phyloP scores from a whole-genome alignment of 2,113 vertebrate genomes.

The Holacanthus passer region DNA sequence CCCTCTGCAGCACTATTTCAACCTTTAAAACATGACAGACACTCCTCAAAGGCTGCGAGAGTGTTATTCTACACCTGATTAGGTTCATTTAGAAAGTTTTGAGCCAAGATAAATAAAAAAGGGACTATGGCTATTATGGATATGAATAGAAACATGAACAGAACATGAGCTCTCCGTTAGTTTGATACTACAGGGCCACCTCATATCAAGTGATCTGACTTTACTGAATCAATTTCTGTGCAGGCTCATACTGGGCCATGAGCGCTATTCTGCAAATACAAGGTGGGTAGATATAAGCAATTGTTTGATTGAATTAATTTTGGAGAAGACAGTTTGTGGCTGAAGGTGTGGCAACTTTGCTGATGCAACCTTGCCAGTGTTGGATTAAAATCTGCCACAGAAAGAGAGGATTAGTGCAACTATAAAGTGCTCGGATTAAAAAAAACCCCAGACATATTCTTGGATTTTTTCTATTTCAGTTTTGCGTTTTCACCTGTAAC shows the following conservation, averaged over 20 bases:
- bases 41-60: background rate
- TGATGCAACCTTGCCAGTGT: constrained; percentile 1
- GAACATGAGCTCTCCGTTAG: background rate
- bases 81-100: background rate
- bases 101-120: too few relatives aligned
- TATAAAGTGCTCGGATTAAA: background rate
- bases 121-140: background rate
- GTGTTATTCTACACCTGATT: background rate
- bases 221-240: background rate
- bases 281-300: background rate
- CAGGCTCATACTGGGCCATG: background rate
- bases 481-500: background rate
- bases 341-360: constrained; percentile 6
- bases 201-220: background rate
- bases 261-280: background rate
- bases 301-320: background rate
- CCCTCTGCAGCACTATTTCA: background rate
- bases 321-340: background rate
- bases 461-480: background rate
- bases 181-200: background rate
- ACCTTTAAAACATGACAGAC: background rate
- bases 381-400: background rate
- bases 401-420: background rate
- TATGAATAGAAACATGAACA: background rate
- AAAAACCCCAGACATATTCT: background rate